Percentiles rank a stretch among this genome's conserved stretches.
phyloP scores from a whole-genome alignment of 2,888 invertebrate genomes.

The Cabera pusaria region DNA sequence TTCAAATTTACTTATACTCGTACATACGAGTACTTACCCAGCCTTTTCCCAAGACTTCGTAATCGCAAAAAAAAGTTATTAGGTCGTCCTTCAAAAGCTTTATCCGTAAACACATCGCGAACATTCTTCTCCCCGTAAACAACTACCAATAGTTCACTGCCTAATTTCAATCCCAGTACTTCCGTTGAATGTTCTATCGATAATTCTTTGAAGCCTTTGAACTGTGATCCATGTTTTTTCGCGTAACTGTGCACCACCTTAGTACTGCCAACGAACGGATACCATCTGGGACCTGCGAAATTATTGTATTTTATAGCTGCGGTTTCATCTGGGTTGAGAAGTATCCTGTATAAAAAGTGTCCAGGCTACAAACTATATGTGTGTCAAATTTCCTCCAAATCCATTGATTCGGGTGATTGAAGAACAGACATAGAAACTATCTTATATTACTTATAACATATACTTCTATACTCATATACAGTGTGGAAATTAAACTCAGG shows the following conservation, averaged over 20 bases:
- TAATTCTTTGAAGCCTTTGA: conserved; percentile 84
- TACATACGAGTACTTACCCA: too few species aligned
- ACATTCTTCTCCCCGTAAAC: conserved; percentile 85
- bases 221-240: conserved; percentile 66
- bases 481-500: too few species aligned
- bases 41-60: conserved; percentile 86
- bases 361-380: too few species aligned
- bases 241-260: conserved; percentile 47
- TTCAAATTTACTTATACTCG: too few species aligned
- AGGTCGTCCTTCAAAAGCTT: conserved; percentile 88
- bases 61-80: conserved; percentile 87
- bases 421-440: too few species aligned
- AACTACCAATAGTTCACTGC: conserved; percentile 83
- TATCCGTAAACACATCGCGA: conserved; percentile 83
- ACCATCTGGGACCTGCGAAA: conserved; percentile 71
- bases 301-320: too few species aligned
- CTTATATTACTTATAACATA: too few species aligned
- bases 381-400: too few species aligned
- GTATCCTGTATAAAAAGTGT: too few species aligned
- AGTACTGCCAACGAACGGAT: conserved; percentile 64
- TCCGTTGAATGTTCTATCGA: conserved; percentile 83
- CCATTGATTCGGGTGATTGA: too few species aligned
- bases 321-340: too few species aligned
- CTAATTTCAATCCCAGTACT: conserved; percentile 86
- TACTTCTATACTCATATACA: too few species aligned